A percentile compares a stretch with the other conserved stretches of the same genome.
These are phyloP conservation scores for Eira barbara DNA, from an alignment of 2,113 vertebrate species.

Conservation along the genomic window DNA sequence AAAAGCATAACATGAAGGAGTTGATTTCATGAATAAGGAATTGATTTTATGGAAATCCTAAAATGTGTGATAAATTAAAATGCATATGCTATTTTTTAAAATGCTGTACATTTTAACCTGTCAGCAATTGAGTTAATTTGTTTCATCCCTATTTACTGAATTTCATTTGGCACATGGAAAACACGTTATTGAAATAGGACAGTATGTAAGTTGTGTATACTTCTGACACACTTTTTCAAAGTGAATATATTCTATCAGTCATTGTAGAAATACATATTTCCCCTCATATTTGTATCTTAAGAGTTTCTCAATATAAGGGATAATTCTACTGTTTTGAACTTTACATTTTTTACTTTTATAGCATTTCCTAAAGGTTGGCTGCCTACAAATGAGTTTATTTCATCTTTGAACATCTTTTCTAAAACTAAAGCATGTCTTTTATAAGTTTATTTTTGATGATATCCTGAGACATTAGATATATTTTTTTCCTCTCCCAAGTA, in stretches of 20 bases:
- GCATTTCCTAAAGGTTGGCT: slow-evolving; percentile 20
- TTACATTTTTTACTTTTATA: slow-evolving; percentile 27
- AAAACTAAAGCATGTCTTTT: slow-evolving; percentile 18
- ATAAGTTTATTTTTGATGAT: slow-evolving; percentile 19
- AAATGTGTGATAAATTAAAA: slow-evolving; percentile 32
- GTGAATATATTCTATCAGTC: not conserved
- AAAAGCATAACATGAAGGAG: not conserved
- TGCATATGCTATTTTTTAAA: not conserved
- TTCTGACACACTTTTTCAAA: slow-evolving; percentile 10
- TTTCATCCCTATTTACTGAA: not conserved
- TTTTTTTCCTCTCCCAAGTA: slow-evolving; percentile 1
- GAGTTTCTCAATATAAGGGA: slow-evolving; percentile 36
- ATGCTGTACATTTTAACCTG: not conserved
- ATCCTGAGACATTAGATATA: not conserved
- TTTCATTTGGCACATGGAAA: not conserved
- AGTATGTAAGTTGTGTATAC: not conserved
- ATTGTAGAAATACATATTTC: slow-evolving; percentile 28
- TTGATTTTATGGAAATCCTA: not conserved
- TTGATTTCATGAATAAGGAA: not conserved
- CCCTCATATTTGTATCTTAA: not conserved
- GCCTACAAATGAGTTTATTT: slow-evolving; percentile 22
- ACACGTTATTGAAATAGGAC: not conserved
- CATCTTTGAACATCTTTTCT: slow-evolving; percentile 7
- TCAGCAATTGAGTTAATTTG: not conserved
- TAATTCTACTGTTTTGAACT: slow-evolving; percentile 2